Evolutionary conservation across 30 jellyfish, hydroid and myxozoan species (phyloP).

Genomic region (Cassiopea xamachana): DNA sequence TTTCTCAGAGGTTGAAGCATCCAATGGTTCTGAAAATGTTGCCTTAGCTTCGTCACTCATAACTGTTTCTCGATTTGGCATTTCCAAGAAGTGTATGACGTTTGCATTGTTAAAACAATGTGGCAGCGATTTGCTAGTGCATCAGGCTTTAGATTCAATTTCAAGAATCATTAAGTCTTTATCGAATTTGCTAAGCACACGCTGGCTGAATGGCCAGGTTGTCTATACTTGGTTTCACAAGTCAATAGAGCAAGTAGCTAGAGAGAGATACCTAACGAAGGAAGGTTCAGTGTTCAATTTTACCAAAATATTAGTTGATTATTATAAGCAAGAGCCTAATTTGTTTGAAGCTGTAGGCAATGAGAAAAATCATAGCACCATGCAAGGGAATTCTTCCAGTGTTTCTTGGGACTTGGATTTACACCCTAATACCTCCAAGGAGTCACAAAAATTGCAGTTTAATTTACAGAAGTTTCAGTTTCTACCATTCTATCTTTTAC

Average conservation of each 20-base stretch:
- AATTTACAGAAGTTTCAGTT: conserved; percentile 49
- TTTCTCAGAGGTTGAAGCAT: conserved; percentile 32
- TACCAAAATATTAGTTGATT: conserved; percentile 17
- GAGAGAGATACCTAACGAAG: conserved; percentile 34
- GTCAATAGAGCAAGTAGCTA: conserved; percentile 22
- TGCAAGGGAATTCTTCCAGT: not conserved
- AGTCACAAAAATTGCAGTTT: conserved; percentile 6
- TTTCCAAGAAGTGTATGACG: conserved; percentile 54
- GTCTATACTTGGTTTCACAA: conserved; percentile 52
- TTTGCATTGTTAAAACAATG: not conserved
- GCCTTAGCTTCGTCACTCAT: conserved; percentile 26
- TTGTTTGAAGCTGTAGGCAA: not conserved
- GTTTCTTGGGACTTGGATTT: not conserved
- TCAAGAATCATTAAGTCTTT: conserved; percentile 18
- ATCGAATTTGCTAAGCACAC: conserved; percentile 6
- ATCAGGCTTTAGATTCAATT: not conserved
- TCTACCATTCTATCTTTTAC: conserved; percentile 44
- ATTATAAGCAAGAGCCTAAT: conserved; percentile 45
- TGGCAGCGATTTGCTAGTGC: not conserved
- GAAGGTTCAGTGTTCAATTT: not conserved
- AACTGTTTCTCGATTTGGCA: conserved; percentile 68
- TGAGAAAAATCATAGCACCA: not conserved
- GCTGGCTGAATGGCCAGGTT: conserved; percentile 50
- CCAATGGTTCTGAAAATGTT: conserved; percentile 39
- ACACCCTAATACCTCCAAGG: not conserved